Evolutionary conservation across 1,140 invertebrate genomes (phyloP).

Genomic region (Penaeus chinensis): DNA sequence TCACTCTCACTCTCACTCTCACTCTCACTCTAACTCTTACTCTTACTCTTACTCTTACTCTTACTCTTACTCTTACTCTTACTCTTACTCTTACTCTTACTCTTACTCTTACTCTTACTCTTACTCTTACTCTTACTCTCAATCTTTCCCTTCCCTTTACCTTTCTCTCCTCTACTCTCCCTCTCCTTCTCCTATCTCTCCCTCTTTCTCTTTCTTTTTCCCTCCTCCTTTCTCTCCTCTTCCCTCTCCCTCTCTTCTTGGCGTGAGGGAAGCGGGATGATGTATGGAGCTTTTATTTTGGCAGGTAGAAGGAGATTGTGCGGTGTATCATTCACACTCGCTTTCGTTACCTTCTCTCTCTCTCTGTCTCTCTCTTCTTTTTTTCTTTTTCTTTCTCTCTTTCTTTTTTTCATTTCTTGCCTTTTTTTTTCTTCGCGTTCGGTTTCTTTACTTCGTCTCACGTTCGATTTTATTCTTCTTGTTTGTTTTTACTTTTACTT

Average conservation of each 20-base stretch:
- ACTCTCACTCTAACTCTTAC: background rate
- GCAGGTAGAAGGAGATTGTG: too few species aligned
- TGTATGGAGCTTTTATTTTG: background rate
- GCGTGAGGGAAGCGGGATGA: background rate
- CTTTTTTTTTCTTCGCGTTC: too few species aligned
- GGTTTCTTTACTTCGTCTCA: too few species aligned
- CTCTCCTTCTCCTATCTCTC: background rate
- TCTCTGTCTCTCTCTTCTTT: background rate
- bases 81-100: background rate
- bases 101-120: background rate
- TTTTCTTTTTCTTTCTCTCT: conserved; percentile 10
- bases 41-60: background rate
- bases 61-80: background rate
- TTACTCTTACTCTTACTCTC: background rate
- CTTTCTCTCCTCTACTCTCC: background rate
- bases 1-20: background rate
- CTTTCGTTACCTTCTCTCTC: background rate
- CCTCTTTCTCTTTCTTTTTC: too few species aligned
- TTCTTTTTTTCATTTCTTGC: too few species aligned
- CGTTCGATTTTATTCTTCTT: background rate
- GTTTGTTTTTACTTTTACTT: background rate
- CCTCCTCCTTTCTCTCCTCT: background rate
- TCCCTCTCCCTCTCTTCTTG: background rate
- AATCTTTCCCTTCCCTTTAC: too few species aligned
- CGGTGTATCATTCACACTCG: too few species aligned